These are phyloP conservation scores for Sycophila texana DNA, from an alignment of 2,888 invertebrate genomes.

Conservation along the genomic window DNA sequence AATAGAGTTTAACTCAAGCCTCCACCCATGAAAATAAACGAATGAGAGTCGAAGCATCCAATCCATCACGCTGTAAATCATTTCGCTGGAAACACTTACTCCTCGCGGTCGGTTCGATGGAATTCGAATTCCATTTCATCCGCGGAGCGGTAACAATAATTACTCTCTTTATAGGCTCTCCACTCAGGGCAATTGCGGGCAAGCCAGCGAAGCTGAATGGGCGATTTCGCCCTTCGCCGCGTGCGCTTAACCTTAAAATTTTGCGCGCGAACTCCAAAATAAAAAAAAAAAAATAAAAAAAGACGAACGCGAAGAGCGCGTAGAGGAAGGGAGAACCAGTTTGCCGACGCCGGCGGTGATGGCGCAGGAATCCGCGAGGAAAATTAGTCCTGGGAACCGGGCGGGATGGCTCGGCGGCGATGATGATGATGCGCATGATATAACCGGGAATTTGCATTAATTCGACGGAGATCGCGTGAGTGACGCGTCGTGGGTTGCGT, in stretches of 20 bases:
- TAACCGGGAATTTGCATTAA: constrained; percentile 29
- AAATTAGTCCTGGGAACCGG: constrained; percentile 36
- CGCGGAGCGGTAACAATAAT: neutral
- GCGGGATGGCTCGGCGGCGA: constrained; percentile 5
- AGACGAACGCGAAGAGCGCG: neutral
- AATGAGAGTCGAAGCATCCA: too few relatives aligned
- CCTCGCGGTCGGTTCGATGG: neutral
- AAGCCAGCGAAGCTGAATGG: neutral
- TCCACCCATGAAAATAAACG: too few relatives aligned
- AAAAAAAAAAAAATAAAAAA: neutral
- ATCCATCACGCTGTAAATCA: too few relatives aligned
- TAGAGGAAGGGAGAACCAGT: constrained; percentile 22
- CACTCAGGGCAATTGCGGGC: neutral
- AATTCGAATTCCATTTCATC: neutral
- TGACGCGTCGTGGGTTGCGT: constrained; percentile 23
- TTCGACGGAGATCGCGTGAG: constrained; percentile 5
- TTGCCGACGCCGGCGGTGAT: constrained; percentile 14
- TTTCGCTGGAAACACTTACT: too few relatives aligned
- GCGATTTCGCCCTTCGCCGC: neutral
- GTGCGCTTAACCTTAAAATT: neutral
- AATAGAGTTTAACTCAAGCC: too few relatives aligned
- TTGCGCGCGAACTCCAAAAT: neutral
- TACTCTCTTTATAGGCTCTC: neutral
- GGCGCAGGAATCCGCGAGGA: constrained; percentile 31
- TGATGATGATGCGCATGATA: constrained; percentile 20